Evolutionary conservation across 2,888 invertebrate genomes (phyloP).

Genomic region (Mythimna loreyi): DNA sequence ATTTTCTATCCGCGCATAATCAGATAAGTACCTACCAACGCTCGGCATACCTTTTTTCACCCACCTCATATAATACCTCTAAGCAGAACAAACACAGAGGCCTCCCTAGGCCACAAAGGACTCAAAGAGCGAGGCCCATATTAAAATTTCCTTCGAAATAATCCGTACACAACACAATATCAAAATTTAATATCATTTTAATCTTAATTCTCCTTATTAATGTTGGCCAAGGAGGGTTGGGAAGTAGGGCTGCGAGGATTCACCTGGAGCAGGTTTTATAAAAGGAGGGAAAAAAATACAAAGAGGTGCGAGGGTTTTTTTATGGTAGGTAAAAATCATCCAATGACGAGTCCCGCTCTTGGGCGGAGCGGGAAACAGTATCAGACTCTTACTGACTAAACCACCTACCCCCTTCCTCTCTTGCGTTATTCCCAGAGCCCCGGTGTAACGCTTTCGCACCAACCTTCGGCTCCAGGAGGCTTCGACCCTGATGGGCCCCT

Average conservation of each 20-base stretch:
- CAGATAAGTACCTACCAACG: neutral
- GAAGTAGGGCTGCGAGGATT: constrained; percentile 58
- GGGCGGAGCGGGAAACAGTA: too few relatives aligned
- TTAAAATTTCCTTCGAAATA: constrained; percentile 88
- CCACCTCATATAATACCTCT: constrained; percentile 47
- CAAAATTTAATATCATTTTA: constrained; percentile 91
- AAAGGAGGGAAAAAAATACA: neutral
- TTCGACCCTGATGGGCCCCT: too few relatives aligned
- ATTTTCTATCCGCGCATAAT: neutral
- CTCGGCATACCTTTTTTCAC: constrained; percentile 48
- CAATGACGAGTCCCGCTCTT: too few relatives aligned
- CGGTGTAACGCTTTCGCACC: too few relatives aligned
- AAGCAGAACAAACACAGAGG: constrained; percentile 57
- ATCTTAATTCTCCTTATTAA: constrained; percentile 90
- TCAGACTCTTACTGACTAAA: too few relatives aligned
- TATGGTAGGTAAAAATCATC: too few relatives aligned
- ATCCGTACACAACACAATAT: constrained; percentile 90
- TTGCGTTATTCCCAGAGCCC: too few relatives aligned
- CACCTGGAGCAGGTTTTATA: constrained; percentile 36
- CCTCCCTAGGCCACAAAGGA: constrained; percentile 68
- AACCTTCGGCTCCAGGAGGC: too few relatives aligned
- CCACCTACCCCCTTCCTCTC: too few relatives aligned
- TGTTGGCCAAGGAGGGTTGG: constrained; percentile 85
- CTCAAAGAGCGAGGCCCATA: constrained; percentile 83
- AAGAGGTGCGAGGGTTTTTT: too few relatives aligned